Evolutionary conservation across 2,797 vertebrate genomes (phyloP).

Genomic region (Syngnathus acus): DNA sequence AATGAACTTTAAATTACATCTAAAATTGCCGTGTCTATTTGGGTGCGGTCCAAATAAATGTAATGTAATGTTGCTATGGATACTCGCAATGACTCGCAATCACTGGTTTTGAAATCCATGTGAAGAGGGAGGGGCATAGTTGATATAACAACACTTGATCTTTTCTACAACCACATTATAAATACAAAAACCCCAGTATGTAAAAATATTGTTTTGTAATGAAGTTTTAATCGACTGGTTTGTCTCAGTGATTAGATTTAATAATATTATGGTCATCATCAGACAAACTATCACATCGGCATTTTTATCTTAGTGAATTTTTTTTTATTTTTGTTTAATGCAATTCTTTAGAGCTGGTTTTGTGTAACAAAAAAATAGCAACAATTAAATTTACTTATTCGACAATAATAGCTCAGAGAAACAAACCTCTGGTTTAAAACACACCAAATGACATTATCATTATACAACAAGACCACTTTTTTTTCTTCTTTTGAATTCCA

Average conservation of each 20-base stretch:
- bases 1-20: neutral
- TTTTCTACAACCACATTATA: neutral
- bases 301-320: too few species aligned
- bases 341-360: too few species aligned
- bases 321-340: too few species aligned
- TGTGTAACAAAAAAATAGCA: too few species aligned
- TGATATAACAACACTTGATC: neutral
- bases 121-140: neutral
- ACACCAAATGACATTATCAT: neutral
- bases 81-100: neutral
- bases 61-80: neutral
- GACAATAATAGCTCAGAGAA: neutral
- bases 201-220: neutral
- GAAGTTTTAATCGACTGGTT: neutral
- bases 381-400: too few species aligned
- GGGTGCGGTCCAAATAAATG: neutral
- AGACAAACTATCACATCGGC: too few species aligned
- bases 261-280: neutral
- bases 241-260: neutral
- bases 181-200: too few species aligned
- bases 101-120: neutral
- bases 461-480: neutral
- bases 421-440: neutral
- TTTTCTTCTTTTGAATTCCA: constrained; percentile 4
- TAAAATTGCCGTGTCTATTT: neutral